Percentiles rank a stretch among this genome's conserved stretches.
Conservation (phyloP, 2,888 invertebrate genomes). For the Tiphia femorata region DNA sequence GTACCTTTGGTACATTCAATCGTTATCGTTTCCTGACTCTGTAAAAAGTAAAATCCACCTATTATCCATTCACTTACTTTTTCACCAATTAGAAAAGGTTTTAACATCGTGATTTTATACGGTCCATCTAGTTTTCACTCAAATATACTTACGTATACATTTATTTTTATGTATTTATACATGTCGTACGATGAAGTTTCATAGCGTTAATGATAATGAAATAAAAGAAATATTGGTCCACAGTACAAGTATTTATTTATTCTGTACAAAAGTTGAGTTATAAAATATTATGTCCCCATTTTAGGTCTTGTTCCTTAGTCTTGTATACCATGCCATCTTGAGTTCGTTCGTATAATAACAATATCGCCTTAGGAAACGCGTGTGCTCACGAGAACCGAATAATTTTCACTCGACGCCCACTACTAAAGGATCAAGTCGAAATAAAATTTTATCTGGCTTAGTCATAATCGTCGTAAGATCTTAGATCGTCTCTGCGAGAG, state of each 20-base stretch:
- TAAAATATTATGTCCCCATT: slow-evolving; percentile 66
- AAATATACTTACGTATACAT: no score
- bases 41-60: no score
- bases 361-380: slow-evolving; percentile 55
- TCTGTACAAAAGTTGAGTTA: slow-evolving; percentile 67
- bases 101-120: no score
- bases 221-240: slow-evolving; percentile 67
- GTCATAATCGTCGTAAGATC: no score
- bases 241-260: slow-evolving; percentile 67
- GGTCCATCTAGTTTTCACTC: no score
- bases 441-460: no score
- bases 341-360: slow-evolving; percentile 61
- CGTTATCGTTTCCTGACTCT: no score
- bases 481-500: slow-evolving; percentile 5
- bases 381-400: slow-evolving; percentile 37
- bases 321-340: slow-evolving; percentile 64
- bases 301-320: slow-evolving; percentile 64
- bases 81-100: no score
- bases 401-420: slow-evolving; percentile 5
- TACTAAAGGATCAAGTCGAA: slow-evolving; percentile 10
- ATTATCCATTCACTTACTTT: no score
- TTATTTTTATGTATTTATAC: slow-evolving; percentile 9
- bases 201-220: no score
- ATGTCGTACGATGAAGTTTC: slow-evolving; percentile 1
- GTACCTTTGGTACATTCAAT: no score